Evolutionary conservation across 2,113 vertebrate species (phyloP).

Genomic region (Scomber colias): DNA sequence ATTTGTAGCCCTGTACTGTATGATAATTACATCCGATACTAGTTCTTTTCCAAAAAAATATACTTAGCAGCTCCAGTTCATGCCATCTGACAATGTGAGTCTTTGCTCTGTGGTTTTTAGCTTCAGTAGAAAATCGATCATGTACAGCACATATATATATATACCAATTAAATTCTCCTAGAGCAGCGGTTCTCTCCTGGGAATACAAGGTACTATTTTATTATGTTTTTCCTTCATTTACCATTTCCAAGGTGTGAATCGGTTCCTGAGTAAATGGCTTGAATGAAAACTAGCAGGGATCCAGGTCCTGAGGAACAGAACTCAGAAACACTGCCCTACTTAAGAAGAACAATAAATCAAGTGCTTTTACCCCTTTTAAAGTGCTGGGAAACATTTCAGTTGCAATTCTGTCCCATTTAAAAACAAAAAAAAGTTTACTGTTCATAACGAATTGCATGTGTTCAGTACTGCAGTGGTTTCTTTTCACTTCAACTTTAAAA

Average conservation of each 20-base stretch:
- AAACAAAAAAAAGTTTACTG: constrained; percentile 6
- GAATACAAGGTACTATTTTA: not conserved
- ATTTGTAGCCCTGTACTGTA: not conserved
- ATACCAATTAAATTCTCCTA: not conserved
- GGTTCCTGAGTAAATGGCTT: constrained; percentile 6
- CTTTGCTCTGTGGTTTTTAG: not conserved
- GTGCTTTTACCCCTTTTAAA: not conserved
- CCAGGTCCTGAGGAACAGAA: constrained; percentile 9
- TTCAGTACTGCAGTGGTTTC: no score
- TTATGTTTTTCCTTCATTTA: constrained; percentile 21
- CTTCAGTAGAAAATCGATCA: not conserved
- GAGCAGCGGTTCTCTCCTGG: constrained; percentile 12
- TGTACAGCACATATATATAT: not conserved
- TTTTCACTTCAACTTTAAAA: no score
- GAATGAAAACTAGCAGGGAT: constrained; percentile 11
- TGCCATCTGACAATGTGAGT: not conserved
- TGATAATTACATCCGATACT: not conserved
- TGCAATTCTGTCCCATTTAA: not conserved
- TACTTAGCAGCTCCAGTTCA: not conserved
- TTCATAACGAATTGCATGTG: not conserved
- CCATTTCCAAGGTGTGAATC: constrained; percentile 11
- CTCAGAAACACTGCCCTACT: constrained; percentile 2
- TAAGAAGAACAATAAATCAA: constrained; percentile 31
- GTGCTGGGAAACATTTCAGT: not conserved
- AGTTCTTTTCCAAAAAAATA: not conserved